phyloP scores from a whole-genome alignment of 2,888 invertebrate genomes.

The Hypercompe scribonia region DNA sequence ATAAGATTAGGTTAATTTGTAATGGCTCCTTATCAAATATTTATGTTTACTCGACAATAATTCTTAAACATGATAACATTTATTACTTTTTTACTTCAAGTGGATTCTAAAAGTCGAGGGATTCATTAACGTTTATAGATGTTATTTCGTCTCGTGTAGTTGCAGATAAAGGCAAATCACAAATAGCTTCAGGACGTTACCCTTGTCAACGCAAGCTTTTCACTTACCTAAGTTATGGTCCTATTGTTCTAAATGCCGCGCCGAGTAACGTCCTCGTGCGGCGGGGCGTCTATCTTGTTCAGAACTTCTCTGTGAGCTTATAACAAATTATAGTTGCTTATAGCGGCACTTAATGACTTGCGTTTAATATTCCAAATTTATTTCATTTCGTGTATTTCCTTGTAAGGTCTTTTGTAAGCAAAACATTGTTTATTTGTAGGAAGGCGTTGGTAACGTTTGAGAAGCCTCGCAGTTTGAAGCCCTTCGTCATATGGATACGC shows the following conservation, averaged over 20 bases:
- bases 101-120: slow-evolving; percentile 12
- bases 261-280: slow-evolving; percentile 45
- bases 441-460: slow-evolving; percentile 48
- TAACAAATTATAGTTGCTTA: slow-evolving; percentile 48
- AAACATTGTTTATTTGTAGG: slow-evolving; percentile 41
- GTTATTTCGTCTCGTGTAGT: slow-evolving; percentile 42
- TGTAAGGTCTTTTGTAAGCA: slow-evolving; percentile 39
- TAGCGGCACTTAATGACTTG: slow-evolving; percentile 45
- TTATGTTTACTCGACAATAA: not conserved
- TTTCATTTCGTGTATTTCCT: slow-evolving; percentile 43
- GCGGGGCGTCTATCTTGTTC: slow-evolving; percentile 44
- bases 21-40: not conserved
- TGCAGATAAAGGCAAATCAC: slow-evolving; percentile 60
- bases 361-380: slow-evolving; percentile 24
- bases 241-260: slow-evolving; percentile 71
- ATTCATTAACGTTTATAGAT: slow-evolving; percentile 41
- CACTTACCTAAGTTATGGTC: slow-evolving; percentile 72
- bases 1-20: not conserved
- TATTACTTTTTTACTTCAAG: not conserved
- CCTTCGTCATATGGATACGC: slow-evolving; percentile 63
- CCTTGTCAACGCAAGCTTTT: slow-evolving; percentile 77
- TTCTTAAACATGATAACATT: not conserved
- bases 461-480: slow-evolving; percentile 56
- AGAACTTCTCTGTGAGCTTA: slow-evolving; percentile 32
- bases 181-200: slow-evolving; percentile 75